Base-by-base conservation (phyloP, 2,113 vertebrate species). In the Australoheros scitulus region DNA sequence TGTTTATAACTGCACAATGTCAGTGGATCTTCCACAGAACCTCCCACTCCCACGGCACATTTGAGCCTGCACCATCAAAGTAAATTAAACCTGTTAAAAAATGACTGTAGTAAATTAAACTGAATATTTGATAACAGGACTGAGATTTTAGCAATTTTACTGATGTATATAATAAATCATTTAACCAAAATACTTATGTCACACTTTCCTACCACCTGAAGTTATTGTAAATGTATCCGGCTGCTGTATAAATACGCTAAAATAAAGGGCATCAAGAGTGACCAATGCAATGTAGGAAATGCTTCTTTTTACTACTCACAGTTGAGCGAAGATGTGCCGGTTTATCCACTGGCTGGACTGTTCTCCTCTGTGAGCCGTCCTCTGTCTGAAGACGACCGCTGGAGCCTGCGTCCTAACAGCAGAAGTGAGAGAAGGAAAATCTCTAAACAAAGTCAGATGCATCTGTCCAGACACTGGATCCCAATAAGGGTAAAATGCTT, bases 311-410 rank as follows among this genome's bases (percentile, higher is more conserved):
- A 17, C 0, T 79, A 96, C 97, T 97, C 94, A 99, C 98, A 50
- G 94, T 90, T 81, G 97, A 96, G 81, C 92, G 95, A 76, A 95
- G 90, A 56, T 96, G 95, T 50, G 87, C 84, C 2, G 96, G 95
- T 86, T 98, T 96, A 82, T 96, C 91, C 59, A 96, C 75, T 2
- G 96, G 79, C 81, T 96, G 96, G 72, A 99, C 79, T 29, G 95
- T 92, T 79, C 97, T 97, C 89, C 95, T 96, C 61, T 88, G 93
- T 80, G 95, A 92, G 89, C 81, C 56, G 68, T 91, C 89, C 29
- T 81, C 84, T 4, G 84, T 86, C 84, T 87, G 91, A 81, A 70
- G 87, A 2, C 88, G 75, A 10, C 94, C 92, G 14, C 95, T 56
- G 95, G 79, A 90, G 80, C 88, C 87, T 61, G 93, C 80, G 47